These are phyloP conservation scores for Arrhamphus sclerolepis DNA, from an alignment of 2,797 vertebrate genomes.

Conservation along the genomic window DNA sequence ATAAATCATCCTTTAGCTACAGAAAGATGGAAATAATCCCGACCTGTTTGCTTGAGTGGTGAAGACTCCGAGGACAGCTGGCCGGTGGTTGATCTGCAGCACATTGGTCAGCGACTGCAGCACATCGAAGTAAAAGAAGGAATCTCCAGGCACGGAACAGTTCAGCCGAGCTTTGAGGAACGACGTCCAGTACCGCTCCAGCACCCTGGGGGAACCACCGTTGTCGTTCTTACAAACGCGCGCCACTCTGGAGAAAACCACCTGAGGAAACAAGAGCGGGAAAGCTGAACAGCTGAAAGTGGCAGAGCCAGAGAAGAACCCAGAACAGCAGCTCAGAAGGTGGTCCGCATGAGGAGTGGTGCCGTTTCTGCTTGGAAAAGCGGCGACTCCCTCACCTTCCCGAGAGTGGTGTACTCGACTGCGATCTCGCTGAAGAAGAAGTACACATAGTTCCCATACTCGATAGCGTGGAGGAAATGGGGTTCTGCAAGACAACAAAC, in stretches of 20 bases:
- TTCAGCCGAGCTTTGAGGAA: slow-evolving; percentile 95
- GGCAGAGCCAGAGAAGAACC: slow-evolving; percentile 3
- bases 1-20: too few species aligned
- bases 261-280: slow-evolving; percentile 69
- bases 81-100: slow-evolving; percentile 85
- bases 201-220: slow-evolving; percentile 90
- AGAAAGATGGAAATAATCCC: too few species aligned
- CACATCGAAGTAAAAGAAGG: slow-evolving; percentile 94
- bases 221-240: slow-evolving; percentile 94
- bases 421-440: slow-evolving; percentile 97
- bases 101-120: slow-evolving; percentile 88
- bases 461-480: slow-evolving; percentile 91
- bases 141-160: slow-evolving; percentile 92
- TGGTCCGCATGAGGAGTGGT: not conserved
- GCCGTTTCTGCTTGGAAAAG: not conserved
- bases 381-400: slow-evolving; percentile 82
- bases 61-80: slow-evolving; percentile 90
- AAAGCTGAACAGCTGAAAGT: not conserved
- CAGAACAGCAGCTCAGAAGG: not conserved
- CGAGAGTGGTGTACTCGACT: slow-evolving; percentile 90
- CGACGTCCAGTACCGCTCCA: slow-evolving; percentile 96
- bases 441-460: slow-evolving; percentile 92
- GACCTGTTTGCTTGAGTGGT: slow-evolving; percentile 95
- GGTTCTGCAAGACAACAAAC: slow-evolving; percentile 80
- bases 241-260: slow-evolving; percentile 91